Evolutionary conservation across 1,140 invertebrate genomes (phyloP).

Genomic region (Scaptodrosophila lebanonensis): DNA sequence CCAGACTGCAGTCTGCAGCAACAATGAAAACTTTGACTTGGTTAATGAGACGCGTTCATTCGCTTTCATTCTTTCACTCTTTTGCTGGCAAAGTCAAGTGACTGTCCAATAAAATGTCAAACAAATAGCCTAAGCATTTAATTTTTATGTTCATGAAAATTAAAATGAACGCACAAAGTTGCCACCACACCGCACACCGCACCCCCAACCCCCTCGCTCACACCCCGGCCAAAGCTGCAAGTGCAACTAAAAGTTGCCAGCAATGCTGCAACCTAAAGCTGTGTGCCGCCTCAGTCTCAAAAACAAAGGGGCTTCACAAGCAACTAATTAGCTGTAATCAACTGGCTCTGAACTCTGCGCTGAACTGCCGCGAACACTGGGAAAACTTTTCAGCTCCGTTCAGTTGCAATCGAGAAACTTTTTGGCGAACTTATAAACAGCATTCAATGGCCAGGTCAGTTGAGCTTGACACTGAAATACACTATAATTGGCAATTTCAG

Average conservation of each 20-base stretch:
- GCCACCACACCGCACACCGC: no score
- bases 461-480: no score
- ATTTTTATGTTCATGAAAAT: constrained; percentile 57
- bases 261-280: constrained; percentile 5
- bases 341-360: constrained; percentile 43
- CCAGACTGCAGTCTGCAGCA: no score
- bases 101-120: constrained; percentile 64
- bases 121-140: constrained; percentile 67
- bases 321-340: constrained; percentile 67
- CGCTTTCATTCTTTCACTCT: no score
- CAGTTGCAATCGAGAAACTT: constrained; percentile 33
- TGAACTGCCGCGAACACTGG: constrained; percentile 4
- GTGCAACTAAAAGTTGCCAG: constrained; percentile 17
- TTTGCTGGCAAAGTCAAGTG: background rate
- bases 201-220: no score
- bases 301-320: constrained; percentile 48
- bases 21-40: constrained; percentile 25
- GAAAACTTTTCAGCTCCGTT: no score
- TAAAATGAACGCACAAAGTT: no score
- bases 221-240: constrained; percentile 7
- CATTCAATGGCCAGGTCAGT: no score
- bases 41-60: constrained; percentile 28
- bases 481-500: no score
- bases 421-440: no score
- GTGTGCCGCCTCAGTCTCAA: constrained; percentile 6